Evolutionary conservation across 2,888 invertebrate species (phyloP).

Genomic region (Hirtodrosophila alboralis): DNA sequence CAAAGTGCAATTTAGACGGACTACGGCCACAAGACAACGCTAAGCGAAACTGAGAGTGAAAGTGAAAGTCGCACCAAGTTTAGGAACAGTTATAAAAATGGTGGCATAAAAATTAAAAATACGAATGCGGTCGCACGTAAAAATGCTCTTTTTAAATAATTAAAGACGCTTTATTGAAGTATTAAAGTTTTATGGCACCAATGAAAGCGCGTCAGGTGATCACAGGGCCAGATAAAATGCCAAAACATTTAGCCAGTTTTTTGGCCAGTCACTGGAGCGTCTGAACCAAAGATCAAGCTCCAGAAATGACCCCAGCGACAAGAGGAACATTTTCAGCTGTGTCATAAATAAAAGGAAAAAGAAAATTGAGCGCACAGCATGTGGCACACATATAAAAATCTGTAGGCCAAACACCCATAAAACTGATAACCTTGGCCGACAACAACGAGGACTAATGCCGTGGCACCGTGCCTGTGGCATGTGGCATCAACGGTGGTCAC

Average conservation of each 20-base stretch:
- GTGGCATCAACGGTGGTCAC: neutral
- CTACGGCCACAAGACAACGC: constrained; percentile 8
- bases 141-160: constrained; percentile 57
- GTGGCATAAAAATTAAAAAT: constrained; percentile 57
- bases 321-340: constrained; percentile 36
- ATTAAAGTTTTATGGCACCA: constrained; percentile 54
- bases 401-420: constrained; percentile 70
- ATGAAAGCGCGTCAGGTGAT: constrained; percentile 26
- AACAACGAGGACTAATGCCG: constrained; percentile 16
- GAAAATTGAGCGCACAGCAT: constrained; percentile 56
- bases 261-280: too few species aligned
- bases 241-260: constrained; percentile 52
- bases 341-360: constrained; percentile 62
- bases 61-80: constrained; percentile 31
- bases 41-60: constrained; percentile 18
- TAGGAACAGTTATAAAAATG: constrained; percentile 11
- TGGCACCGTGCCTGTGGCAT: neutral
- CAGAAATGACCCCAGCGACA: constrained; percentile 13
- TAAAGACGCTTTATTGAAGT: constrained; percentile 57
- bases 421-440: constrained; percentile 76
- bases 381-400: constrained; percentile 65
- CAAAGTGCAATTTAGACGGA: constrained; percentile 71
- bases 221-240: constrained; percentile 43
- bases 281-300: constrained; percentile 37
- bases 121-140: constrained; percentile 29